phyloP scores from a whole-genome alignment of 2,113 vertebrate genomes.

The Pantherophis guttatus region DNA sequence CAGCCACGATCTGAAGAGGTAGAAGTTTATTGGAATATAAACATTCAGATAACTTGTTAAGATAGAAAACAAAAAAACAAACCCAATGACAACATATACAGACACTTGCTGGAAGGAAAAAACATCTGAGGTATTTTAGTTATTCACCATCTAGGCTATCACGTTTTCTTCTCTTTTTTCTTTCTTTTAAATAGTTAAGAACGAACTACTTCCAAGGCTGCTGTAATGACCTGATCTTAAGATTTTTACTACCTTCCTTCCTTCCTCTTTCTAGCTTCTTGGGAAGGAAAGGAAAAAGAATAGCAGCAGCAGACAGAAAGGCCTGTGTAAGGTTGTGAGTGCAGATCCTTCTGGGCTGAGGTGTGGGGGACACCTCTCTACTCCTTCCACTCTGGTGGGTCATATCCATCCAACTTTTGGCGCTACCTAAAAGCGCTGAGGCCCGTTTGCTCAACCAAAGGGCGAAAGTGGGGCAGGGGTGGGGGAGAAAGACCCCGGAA shows the following conservation, averaged over 20 bases:
- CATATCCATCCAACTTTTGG: not conserved
- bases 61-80: slow-evolving; percentile 71
- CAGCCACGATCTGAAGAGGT: slow-evolving; percentile 71
- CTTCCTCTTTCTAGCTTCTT: rapidly evolving
- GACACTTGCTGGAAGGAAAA: slow-evolving; percentile 75
- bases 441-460: not conserved
- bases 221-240: slow-evolving; percentile 24
- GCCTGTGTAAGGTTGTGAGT: not conserved
- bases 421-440: not conserved
- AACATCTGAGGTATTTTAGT: slow-evolving; percentile 75
- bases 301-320: not conserved
- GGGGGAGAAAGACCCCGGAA: not conserved
- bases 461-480: rapidly evolving
- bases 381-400: not conserved
- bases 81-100: slow-evolving; percentile 76
- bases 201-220: slow-evolving; percentile 44
- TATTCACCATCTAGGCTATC: slow-evolving; percentile 74
- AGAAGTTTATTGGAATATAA: slow-evolving; percentile 85
- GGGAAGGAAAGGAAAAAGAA: not conserved
- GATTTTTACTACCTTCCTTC: not conserved
- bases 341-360: not conserved
- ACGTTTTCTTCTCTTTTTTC: slow-evolving; percentile 37
- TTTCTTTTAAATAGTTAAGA: slow-evolving; percentile 65
- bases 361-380: not conserved
- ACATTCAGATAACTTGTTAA: slow-evolving; percentile 76